Evolutionary conservation across 2,797 vertebrate species (phyloP).

Genomic region (Clangula hyemalis): DNA sequence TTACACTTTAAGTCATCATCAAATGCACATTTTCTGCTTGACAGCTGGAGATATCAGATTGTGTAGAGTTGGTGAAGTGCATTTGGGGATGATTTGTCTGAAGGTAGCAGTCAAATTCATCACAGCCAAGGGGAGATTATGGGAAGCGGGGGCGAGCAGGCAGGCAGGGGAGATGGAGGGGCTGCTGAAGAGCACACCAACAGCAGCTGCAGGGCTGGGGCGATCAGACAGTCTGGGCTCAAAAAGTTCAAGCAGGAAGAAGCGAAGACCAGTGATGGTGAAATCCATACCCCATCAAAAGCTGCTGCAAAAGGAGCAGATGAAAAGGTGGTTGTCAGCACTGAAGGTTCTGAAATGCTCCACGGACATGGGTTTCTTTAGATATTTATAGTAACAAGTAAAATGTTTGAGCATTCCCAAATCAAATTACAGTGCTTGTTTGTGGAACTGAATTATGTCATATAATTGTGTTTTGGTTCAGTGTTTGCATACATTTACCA

Average conservation of each 20-base stretch:
- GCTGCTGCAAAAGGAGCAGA: neutral
- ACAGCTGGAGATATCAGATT: constrained; percentile 10
- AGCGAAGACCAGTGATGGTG: neutral
- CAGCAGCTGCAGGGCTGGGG: too few relatives aligned
- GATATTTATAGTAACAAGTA: neutral
- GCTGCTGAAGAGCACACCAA: fast-evolving
- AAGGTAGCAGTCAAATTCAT: neutral
- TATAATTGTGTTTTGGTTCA: neutral
- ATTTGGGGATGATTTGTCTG: neutral
- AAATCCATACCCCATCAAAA: neutral
- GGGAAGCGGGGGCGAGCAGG: neutral
- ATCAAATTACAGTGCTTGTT: neutral
- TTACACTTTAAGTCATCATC: neutral
- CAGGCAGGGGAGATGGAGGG: fast-evolving
- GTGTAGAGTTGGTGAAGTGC: neutral
- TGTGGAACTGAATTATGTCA: neutral
- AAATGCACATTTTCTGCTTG: constrained; percentile 24
- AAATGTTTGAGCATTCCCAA: neutral
- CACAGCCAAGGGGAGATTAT: neutral
- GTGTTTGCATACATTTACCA: neutral
- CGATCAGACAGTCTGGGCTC: neutral
- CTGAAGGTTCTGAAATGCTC: neutral
- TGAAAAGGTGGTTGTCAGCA: neutral
- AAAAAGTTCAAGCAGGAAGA: neutral
- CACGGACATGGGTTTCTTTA: neutral